Evolutionary conservation across 2,797 vertebrate species (phyloP), one percentile per base, ranked within the genome.

Genomic region (Rhadinocentrus ornatus): DNA sequence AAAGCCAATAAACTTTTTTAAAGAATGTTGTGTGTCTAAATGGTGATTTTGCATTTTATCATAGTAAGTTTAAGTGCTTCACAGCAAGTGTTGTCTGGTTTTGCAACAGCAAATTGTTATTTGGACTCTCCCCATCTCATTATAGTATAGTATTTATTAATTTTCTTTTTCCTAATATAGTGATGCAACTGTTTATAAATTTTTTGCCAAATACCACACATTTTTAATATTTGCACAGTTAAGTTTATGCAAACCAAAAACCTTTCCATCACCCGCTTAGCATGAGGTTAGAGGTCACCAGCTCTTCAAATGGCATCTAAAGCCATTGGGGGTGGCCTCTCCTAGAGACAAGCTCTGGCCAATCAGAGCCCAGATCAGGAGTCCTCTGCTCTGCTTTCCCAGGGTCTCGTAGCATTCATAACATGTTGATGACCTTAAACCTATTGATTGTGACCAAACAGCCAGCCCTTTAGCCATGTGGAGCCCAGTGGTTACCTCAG

Each of bases 1-100:
- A 97, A 98, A 97, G 95, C 95, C 95, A 97, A 98, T 98, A 99
- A 98, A 97, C 93, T 95, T 99, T 95, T 95, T 89, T 94, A 93
- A 94, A 94, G 92, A 94, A 94, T 82, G 76, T 71, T 69, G 63
- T 37, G 54, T 76, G 64, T 78, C 71, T 71, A 58, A 32, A 71
- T 66, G 56, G 39, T 76, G 26, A 77, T 82, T 75, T 63, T 9
- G 20, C 1, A 55, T n/a, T 62, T 55, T 9, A 27, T 52, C 12
- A 12, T 24, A 22, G n/a, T 13, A 48, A 22, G 24, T 6, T 34
- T 34, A 50, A 50, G 29, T 1, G 9, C 20, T 34, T 63, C 39
- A 41, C 39, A 39, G 11, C 37, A 41, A 16, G 15, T 16, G 39
- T 41, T 41, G 3, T 46, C 20, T 9, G 18, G 44, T 8, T 18